A percentile compares a stretch with the other conserved stretches of the same genome.
These are phyloP conservation scores for Dreissena polymorpha DNA, from an alignment of 1,140 invertebrate species.

Conservation along the genomic window DNA sequence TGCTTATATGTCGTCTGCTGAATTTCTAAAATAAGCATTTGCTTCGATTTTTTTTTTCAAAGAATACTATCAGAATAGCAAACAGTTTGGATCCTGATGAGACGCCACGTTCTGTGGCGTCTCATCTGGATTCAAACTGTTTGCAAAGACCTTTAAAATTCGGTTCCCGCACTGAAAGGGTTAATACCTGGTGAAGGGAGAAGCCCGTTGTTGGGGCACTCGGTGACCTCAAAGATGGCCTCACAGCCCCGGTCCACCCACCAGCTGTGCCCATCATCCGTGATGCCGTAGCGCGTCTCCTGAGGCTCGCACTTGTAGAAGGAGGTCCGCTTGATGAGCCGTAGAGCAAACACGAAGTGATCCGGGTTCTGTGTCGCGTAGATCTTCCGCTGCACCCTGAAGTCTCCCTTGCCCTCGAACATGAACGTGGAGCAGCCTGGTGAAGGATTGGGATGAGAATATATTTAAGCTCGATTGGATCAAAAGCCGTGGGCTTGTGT, in stretches of 20 bases:
- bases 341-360: constrained; percentile 14
- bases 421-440: constrained; percentile 19
- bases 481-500: too few relatives aligned
- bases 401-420: constrained; percentile 30
- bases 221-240: constrained; percentile 36
- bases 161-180: too few relatives aligned
- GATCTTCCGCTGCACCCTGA: constrained; percentile 16
- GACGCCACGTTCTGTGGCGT: too few relatives aligned
- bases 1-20: too few relatives aligned
- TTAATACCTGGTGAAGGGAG: constrained; percentile 25
- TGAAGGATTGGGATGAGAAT: background rate
- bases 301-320: constrained; percentile 29
- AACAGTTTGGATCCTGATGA: too few relatives aligned
- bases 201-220: constrained; percentile 35
- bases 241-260: constrained; percentile 41
- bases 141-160: too few relatives aligned
- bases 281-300: constrained; percentile 20
- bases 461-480: too few relatives aligned
- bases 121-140: too few relatives aligned
- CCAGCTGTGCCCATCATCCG: constrained; percentile 33
- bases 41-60: too few relatives aligned
- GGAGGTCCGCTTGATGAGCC: constrained; percentile 21
- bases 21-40: too few relatives aligned
- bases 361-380: constrained; percentile 10
- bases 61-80: too few relatives aligned